Evolutionary conservation across 2,113 vertebrate genomes (phyloP).

Genomic region (Macrotis lagotis): DNA sequence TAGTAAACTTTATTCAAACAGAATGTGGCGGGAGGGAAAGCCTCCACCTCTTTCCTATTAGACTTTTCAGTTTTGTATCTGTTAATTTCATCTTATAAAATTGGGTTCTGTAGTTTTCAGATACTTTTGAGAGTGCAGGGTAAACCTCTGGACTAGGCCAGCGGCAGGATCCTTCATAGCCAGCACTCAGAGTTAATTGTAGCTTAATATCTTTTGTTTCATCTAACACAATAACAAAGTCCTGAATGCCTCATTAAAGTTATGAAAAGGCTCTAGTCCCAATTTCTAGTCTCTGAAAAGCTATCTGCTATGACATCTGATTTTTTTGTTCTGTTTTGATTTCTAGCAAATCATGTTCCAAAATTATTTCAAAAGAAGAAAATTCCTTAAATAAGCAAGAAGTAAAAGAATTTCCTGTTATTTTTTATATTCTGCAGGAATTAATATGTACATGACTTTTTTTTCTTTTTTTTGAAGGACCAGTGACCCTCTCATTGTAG

Average conservation of each 20-base stretch:
- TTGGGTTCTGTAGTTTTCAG: slow-evolving; percentile 82
- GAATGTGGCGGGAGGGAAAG: background rate
- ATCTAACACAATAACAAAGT: slow-evolving; percentile 75
- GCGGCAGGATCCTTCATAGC: slow-evolving; percentile 79
- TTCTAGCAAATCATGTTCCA: slow-evolving; percentile 62
- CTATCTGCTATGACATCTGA: slow-evolving; percentile 66
- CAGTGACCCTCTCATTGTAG: background rate
- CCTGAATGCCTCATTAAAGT: slow-evolving; percentile 77
- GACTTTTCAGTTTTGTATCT: slow-evolving; percentile 79
- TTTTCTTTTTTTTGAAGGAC: background rate
- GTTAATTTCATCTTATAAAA: slow-evolving; percentile 78
- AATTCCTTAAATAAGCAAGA: slow-evolving; percentile 70
- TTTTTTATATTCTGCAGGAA: slow-evolving; percentile 65
- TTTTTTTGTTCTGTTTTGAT: slow-evolving; percentile 66
- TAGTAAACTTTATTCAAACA: background rate
- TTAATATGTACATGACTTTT: slow-evolving; percentile 43
- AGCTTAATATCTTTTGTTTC: slow-evolving; percentile 81
- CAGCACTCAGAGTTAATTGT: slow-evolving; percentile 79
- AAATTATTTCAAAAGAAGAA: slow-evolving; percentile 72
- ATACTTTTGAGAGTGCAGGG: slow-evolving; percentile 78
- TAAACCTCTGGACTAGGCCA: slow-evolving; percentile 78
- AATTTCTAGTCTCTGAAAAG: slow-evolving; percentile 65
- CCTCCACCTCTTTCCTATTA: slow-evolving; percentile 79
- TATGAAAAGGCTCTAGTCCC: slow-evolving; percentile 78
- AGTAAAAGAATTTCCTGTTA: slow-evolving; percentile 72